Evolutionary conservation across 2,797 vertebrate species (phyloP).

Genomic region (Uromys caudimaculatus): DNA sequence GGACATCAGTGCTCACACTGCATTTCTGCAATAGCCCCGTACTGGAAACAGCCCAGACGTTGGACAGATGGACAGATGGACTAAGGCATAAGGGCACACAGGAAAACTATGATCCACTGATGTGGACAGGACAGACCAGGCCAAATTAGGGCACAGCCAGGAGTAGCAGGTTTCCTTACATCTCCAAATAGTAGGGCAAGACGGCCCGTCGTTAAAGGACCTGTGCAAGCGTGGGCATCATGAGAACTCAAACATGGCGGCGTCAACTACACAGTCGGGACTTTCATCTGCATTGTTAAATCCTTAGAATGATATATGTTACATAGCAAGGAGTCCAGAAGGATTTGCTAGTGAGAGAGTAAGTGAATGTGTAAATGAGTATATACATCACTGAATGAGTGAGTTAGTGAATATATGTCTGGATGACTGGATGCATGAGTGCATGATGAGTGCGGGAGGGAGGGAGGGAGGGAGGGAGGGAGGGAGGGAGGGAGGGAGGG

Average conservation of each 20-base stretch:
- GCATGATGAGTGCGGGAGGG: too few species aligned
- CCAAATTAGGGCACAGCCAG: too few species aligned
- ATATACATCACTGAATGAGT: neutral
- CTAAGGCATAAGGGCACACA: accelerated
- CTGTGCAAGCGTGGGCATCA: accelerated
- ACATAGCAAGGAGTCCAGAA: neutral
- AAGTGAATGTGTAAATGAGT: accelerated
- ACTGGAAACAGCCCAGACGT: neutral
- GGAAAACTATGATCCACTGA: accelerated
- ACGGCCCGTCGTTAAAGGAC: accelerated
- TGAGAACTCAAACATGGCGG: accelerated
- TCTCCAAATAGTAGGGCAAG: neutral
- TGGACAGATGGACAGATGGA: neutral
- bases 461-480: too few species aligned
- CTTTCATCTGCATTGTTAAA: neutral
- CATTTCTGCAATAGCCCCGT: neutral
- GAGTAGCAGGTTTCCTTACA: accelerated
- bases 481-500: accelerated
- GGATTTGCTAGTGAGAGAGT: too few species aligned
- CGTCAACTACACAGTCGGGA: accelerated
- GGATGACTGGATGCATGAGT: too few species aligned
- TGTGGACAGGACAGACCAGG: accelerated
- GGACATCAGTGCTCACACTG: accelerated
- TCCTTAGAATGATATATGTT: too few species aligned
- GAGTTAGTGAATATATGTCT: neutral